phyloP scores from a whole-genome alignment of 2,888 invertebrate genomes.

The Epinotia demarniana region DNA sequence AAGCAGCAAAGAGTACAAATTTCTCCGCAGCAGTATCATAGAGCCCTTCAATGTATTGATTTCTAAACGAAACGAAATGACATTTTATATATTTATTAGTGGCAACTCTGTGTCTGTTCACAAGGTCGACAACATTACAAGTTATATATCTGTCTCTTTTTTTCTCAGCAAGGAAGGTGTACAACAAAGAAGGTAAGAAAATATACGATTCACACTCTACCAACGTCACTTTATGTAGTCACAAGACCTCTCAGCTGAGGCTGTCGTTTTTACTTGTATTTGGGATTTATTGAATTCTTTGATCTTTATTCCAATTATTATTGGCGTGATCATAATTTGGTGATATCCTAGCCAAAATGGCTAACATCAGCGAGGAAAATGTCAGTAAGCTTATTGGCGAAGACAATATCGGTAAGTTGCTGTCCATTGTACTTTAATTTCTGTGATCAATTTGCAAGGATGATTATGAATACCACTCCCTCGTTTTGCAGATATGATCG shows the following conservation, averaged over 20 bases:
- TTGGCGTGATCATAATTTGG: constrained; percentile 51
- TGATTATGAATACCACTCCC: constrained; percentile 36
- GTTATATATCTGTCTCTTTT: constrained; percentile 65
- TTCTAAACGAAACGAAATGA: constrained; percentile 46
- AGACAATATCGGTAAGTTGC: constrained; percentile 92
- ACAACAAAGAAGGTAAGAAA: constrained; percentile 77
- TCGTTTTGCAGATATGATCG: constrained; percentile 92
- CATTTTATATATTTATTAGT: constrained; percentile 48
- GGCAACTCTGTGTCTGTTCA: constrained; percentile 49
- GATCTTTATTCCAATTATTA: constrained; percentile 57
- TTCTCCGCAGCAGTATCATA: background rate
- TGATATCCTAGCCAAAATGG: constrained; percentile 76
- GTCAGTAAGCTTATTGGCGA: constrained; percentile 89
- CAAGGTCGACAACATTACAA: constrained; percentile 64
- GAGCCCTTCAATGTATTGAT: constrained; percentile 15
- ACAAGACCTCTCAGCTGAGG: constrained; percentile 85
- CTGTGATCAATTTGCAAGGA: constrained; percentile 15
- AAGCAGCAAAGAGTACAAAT: background rate
- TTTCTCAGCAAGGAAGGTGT: constrained; percentile 66
- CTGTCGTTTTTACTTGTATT: constrained; percentile 65
- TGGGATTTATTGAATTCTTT: constrained; percentile 59
- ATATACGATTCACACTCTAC: constrained; percentile 53
- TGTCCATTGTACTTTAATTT: constrained; percentile 30
- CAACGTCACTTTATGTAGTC: constrained; percentile 76
- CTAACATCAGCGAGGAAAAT: constrained; percentile 86